A percentile compares a stretch with the other conserved stretches of the same genome.
Evolutionary conservation across 2,797 vertebrate genomes (phyloP).

Genomic region (Dendrocincla fuliginosa): DNA sequence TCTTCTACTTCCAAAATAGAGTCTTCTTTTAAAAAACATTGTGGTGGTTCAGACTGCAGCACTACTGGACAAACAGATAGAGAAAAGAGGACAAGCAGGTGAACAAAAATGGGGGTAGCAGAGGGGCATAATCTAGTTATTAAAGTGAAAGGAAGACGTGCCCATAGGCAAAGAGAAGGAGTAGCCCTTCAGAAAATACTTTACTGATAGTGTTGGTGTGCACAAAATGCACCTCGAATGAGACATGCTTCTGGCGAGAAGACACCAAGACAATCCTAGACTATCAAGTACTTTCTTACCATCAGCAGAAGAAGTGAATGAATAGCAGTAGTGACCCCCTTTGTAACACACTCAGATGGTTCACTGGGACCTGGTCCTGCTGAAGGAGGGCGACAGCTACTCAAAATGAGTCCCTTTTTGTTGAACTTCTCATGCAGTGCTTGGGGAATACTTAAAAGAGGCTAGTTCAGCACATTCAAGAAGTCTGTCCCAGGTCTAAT

Average conservation of each 20-base stretch:
- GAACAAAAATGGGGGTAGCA: neutral
- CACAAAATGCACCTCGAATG: neutral
- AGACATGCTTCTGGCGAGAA: neutral
- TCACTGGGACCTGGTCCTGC: neutral
- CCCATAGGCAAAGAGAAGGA: neutral
- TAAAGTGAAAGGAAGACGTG: neutral
- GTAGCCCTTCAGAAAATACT: neutral
- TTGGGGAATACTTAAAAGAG: neutral
- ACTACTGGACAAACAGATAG: neutral
- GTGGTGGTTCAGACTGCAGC: neutral
- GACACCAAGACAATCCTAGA: neutral
- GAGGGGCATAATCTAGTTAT: neutral
- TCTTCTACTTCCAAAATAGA: neutral
- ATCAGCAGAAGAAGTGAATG: neutral
- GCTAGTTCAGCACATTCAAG: neutral
- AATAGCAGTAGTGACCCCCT: neutral
- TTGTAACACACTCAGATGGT: neutral
- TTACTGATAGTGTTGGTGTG: neutral
- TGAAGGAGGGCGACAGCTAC: neutral
- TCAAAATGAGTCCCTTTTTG: neutral
- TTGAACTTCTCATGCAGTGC: neutral
- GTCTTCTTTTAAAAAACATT: neutral
- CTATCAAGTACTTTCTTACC: neutral
- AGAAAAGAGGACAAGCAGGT: neutral
- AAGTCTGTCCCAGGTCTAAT: neutral